Base-by-base conservation (phyloP, 2,113 vertebrate genomes). In the Orthonyx spaldingii region DNA sequence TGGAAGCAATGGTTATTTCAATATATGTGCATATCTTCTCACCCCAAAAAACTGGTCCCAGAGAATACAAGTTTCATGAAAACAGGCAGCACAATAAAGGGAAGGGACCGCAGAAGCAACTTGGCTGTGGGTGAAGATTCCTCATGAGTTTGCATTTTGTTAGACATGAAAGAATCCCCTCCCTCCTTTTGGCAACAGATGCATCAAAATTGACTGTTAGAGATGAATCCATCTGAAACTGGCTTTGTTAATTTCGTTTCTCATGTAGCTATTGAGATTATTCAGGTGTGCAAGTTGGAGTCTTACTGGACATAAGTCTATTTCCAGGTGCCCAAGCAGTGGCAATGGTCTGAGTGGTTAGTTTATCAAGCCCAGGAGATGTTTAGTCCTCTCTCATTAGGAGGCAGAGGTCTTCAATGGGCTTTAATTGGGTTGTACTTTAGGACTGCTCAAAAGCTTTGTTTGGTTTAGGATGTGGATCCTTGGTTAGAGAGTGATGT, bases 141-240 rank as follows among this genome's bases (percentile, higher is more conserved):
- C 35, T 90, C 4, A 0, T 84, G 71, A 63, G 69, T 96, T 89
- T 94, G 89, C 69, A 68, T 94, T 93, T 93, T 90, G 30, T 90
- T 90, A 89, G 68, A 87, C 80, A 87, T 89, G 46, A 94, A 95
- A 84, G 91, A 81, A 81, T 71, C n/a, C n/a, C 13, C 11, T 94
- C 81, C 50, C 47, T 96, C 72, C 26, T 30, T 84, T 71, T 97
- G 86, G 86, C 86, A 95, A 84, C 56, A 89, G 60, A 86, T 59
- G 17, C 39, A 66, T 63, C 35, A 64, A n/a, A 87, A 78, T 17
- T 70, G 68, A 26, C 68, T 90, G 5, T 59, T 84, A 61, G 71
- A 70, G 59, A 57, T 46, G 11, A 86, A 86, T 55, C 47, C 33
- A 28, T 84, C 47, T 90, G 75, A 90, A 94, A 75, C 52, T 84